Evolutionary conservation across 2,888 invertebrate species (phyloP).

Genomic region (Sepioteuthis lessoniana): DNA sequence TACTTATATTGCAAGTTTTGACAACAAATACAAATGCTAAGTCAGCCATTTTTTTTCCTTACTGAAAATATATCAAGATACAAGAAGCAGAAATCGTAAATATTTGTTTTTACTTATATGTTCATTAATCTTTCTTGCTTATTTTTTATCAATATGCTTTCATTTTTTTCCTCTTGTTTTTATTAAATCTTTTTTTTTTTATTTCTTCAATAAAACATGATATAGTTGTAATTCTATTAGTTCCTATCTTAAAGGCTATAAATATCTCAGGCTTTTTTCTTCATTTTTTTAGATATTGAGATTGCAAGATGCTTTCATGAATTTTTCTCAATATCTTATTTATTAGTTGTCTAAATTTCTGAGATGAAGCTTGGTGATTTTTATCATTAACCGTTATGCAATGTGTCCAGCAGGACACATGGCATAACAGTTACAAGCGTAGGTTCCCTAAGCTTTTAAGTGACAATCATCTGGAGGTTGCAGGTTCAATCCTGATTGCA

Average conservation of each 20-base stretch:
- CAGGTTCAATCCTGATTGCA: too few species aligned
- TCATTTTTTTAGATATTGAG: too few species aligned
- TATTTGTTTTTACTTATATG: background rate
- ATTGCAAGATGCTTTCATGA: too few species aligned
- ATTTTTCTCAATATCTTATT: too few species aligned
- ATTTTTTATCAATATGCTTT: background rate
- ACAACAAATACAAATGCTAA: background rate
- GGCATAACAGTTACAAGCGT: too few species aligned
- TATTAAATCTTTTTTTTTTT: background rate
- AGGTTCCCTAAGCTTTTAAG: too few species aligned
- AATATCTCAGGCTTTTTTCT: background rate
- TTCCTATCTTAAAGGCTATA: background rate
- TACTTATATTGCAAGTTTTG: background rate
- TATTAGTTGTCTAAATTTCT: too few species aligned
- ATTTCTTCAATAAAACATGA: background rate
- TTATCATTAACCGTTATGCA: too few species aligned
- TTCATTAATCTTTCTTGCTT: background rate
- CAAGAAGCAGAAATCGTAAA: background rate
- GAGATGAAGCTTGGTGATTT: too few species aligned
- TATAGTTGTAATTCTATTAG: too few species aligned
- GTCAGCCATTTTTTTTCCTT: background rate
- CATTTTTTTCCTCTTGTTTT: background rate
- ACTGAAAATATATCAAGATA: background rate
- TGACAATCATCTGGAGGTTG: too few species aligned
- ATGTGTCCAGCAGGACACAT: too few species aligned